These are phyloP conservation scores for Carettochelys insculpta DNA, from an alignment of 2,113 vertebrate species.

Conservation along the genomic window DNA sequence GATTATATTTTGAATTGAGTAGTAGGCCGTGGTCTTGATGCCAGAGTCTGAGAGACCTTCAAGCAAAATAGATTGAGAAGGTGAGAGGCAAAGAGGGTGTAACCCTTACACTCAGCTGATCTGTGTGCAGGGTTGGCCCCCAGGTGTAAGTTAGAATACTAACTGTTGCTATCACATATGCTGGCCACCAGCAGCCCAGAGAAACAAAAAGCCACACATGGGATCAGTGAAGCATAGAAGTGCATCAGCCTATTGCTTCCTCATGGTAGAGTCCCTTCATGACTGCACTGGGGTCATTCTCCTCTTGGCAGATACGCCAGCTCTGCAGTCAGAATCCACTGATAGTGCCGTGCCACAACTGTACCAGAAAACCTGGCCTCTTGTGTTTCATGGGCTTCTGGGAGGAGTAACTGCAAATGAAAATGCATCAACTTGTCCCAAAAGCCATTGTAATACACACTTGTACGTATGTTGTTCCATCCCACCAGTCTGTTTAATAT, in stretches of 20 bases:
- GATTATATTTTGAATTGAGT: not conserved
- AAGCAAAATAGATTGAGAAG: not conserved
- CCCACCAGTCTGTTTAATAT: not conserved
- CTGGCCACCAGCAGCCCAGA: not conserved
- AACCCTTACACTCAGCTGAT: not conserved
- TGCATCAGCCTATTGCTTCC: conserved; percentile 31
- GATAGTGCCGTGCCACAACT: not conserved
- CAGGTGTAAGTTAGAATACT: not conserved
- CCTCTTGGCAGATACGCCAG: not conserved
- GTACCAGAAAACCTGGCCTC: not conserved
- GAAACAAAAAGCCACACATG: not conserved
- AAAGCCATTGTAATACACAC: not conserved
- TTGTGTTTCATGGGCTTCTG: not conserved
- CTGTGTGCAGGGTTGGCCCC: not conserved
- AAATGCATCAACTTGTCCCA: not conserved
- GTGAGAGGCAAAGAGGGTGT: not conserved
- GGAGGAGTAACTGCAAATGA: not conserved
- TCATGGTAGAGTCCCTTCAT: not conserved
- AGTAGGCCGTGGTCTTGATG: not conserved
- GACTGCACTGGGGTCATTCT: not conserved
- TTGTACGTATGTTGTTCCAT: not conserved
- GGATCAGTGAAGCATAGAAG: conserved; percentile 3
- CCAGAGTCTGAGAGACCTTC: not conserved
- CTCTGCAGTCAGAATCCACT: not conserved
- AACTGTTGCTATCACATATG: accelerated